Evolutionary conservation across 2,113 vertebrate genomes (phyloP).

Genomic region (Plectropomus leopardus): DNA sequence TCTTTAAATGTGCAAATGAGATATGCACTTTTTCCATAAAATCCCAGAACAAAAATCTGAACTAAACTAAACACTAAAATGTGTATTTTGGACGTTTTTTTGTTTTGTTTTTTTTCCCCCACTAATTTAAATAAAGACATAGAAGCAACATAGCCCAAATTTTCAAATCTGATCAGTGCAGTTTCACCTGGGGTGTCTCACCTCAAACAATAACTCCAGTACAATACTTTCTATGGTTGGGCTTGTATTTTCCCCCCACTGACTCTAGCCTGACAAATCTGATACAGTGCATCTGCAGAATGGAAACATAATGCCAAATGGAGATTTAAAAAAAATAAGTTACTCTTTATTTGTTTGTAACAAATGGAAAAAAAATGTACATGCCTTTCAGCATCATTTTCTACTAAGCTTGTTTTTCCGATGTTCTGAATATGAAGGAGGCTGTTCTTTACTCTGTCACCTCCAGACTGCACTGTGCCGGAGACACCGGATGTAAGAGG

Average conservation of each 20-base stretch:
- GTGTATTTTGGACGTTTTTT: no score
- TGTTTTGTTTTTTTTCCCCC: no score
- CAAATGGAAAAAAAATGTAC: background rate
- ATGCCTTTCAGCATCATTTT: constrained; percentile 33
- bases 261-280: constrained; percentile 45
- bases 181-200: no score
- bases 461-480: constrained; percentile 51
- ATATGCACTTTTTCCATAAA: no score
- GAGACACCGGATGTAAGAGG: constrained; percentile 20
- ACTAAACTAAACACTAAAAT: no score
- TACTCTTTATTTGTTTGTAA: constrained; percentile 11
- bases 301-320: constrained; percentile 3
- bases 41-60: no score
- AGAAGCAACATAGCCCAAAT: no score
- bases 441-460: constrained; percentile 22
- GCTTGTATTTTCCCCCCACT: constrained; percentile 23
- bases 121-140: no score
- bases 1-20: no score
- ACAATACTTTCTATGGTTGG: background rate
- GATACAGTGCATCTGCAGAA: constrained; percentile 34
- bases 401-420: constrained; percentile 28
- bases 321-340: constrained; percentile 2
- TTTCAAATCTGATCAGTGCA: no score
- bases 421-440: background rate
- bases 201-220: background rate